Evolutionary conservation across 2,113 vertebrate species (phyloP), one percentile per base, ranked within the genome.

Genomic region (western clawed frog (Xenopus tropicalis)): DNA sequence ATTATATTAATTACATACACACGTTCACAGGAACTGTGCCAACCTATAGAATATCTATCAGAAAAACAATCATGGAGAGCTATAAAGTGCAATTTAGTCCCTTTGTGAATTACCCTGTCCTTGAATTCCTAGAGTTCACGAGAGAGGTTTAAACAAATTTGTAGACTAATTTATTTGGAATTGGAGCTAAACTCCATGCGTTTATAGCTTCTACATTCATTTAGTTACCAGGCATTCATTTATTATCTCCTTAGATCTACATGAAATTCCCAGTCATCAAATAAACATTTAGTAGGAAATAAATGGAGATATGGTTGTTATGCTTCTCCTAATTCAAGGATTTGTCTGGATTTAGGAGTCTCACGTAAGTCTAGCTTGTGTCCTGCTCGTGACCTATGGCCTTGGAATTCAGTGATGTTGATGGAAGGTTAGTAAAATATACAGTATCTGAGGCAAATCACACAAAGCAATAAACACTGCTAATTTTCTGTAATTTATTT

Each of bases 291-390:
- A 4, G 43, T 52, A 37, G 59, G 61, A 62, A 71, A 71, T 62
- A 52, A 71, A 71, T 71, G 70, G 52, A 44, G 59, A 71, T 63
- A 44, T 16, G 59, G 44, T 44, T 22, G 48, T 62, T 52, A 51
- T n/a, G 43, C 52, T 62, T 71, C 46, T 63, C 48, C 59, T 71
- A 71, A 52, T 23, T 17, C 43, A 22, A 61, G 37, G 17, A 62
- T 62, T 71, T 71, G 69, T 71, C 58, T 70, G 70, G 70, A 62
- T 62, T 71, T 52, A 43, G n/a, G 25, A 51, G 70, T 62, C 51
- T 52, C 17, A 44, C 29, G 29, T 37, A 58, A 58, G 25, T 58
- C 29, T 22, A 61, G 51, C 22, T 19, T 11, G 59, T 52, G 44
- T 25, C 59, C 70, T 37, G 43, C 19, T 21, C 6, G 4, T 63